Conservation (phyloP, 2,888 invertebrate species). For the Hydriomena furcata region DNA sequence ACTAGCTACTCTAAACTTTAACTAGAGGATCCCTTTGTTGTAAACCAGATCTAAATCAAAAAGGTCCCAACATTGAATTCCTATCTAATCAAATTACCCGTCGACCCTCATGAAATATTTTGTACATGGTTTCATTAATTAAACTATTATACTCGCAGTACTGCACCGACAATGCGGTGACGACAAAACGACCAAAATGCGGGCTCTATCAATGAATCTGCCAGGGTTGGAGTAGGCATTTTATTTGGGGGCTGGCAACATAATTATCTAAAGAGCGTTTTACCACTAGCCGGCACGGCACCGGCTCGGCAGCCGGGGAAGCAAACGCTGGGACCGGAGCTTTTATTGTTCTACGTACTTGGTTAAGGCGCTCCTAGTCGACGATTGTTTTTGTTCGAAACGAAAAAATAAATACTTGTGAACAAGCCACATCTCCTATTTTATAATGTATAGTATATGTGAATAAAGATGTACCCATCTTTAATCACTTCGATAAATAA, state of each 20-base stretch:
- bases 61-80: conserved; percentile 40
- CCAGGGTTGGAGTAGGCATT: neutral
- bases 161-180: conserved; percentile 28
- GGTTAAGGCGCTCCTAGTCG: too few relatives aligned
- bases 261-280: too few relatives aligned
- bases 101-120: conserved; percentile 60
- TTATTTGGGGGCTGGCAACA: neutral
- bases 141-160: conserved; percentile 49
- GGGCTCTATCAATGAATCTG: conserved; percentile 12
- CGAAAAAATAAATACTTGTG: too few relatives aligned
- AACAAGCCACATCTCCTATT: too few relatives aligned
- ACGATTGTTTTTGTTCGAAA: too few relatives aligned
- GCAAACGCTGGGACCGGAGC: too few relatives aligned
- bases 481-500: too few relatives aligned
- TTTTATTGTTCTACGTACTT: too few relatives aligned
- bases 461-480: too few relatives aligned
- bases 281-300: too few relatives aligned
- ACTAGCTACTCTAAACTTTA: neutral
- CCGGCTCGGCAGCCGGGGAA: too few relatives aligned
- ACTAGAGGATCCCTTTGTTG: conserved; percentile 21
- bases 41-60: conserved; percentile 26
- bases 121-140: conserved; percentile 54
- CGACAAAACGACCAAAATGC: conserved; percentile 20
- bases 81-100: conserved; percentile 53
- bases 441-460: too few relatives aligned